Evolutionary conservation across 2,888 invertebrate genomes (phyloP), one percentile per base, ranked within the genome.

Genomic region (Acleris laterana): DNA sequence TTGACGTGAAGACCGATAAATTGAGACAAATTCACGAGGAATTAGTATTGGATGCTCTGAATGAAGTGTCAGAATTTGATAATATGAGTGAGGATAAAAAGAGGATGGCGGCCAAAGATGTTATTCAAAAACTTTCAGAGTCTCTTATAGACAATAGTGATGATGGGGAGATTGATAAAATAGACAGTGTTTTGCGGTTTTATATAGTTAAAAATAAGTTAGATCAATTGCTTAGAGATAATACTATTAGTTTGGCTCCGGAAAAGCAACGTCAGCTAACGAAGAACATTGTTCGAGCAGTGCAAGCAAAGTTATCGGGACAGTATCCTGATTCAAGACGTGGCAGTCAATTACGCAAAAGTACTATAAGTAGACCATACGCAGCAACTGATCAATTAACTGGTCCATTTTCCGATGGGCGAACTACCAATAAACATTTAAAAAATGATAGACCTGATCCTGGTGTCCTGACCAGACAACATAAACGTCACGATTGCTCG

Each of bases 11-110:
- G 38, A 38, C 13, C 38, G 13, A 38, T 38, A 1, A 38, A 1
- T 9, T 38, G 38, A 38, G 13, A 13, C 3, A 38, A 1, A 13
- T 3, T 11, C 13, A 38, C 38, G 38, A 38, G 13, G 2, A 53
- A 28, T 68, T 9, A 57, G 71, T 77, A 17, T 62, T 55, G 13
- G 60, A 71, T 6, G 75, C 71, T 70, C 42, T 76, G 6, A 57
- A 69, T 63, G 68, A 70, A 51, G 50, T 68, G 19, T 68, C 68
- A 16, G 58, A 64, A 42, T 46, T 71, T 9, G 22, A 32, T 48
- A 16, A 28, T 32, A 5, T 49, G 7, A 59, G 32, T 49, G 13
- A 19, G 11, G 11, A 49, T 11, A 25, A 25, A 49, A 59, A 49
- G 17, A 28, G 6, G n/a, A 59, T 5, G 19, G 58, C 57, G 1